phyloP scores from a whole-genome alignment of 1,140 invertebrate species.

The Nilaparvata lugens region DNA sequence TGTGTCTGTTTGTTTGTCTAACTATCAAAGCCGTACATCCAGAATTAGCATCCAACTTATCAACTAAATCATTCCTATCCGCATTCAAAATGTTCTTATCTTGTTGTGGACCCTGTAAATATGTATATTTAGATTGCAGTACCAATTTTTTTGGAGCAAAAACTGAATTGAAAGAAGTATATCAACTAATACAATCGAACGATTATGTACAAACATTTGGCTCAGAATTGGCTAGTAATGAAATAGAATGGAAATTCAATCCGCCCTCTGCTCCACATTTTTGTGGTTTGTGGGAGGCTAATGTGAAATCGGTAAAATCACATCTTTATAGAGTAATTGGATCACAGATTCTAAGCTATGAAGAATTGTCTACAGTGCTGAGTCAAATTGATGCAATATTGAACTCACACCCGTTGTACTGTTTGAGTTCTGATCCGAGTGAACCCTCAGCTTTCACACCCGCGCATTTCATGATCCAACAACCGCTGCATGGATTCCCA shows the following conservation, averaged over 20 bases:
- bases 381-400: conserved; percentile 28
- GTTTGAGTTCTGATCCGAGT: conserved; percentile 21
- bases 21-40: conserved; percentile 27
- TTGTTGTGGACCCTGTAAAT: conserved; percentile 16
- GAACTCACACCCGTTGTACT: conserved; percentile 27
- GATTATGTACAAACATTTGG: neutral
- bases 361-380: conserved; percentile 30
- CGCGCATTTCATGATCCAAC: too few species aligned
- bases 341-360: conserved; percentile 23
- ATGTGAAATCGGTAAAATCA: conserved; percentile 23
- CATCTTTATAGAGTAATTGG: conserved; percentile 21
- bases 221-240: conserved; percentile 7
- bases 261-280: conserved; percentile 30
- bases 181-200: neutral
- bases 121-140: conserved; percentile 12
- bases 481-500: too few species aligned
- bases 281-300: conserved; percentile 20
- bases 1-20: too few species aligned
- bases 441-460: conserved; percentile 13
- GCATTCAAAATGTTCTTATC: conserved; percentile 29
- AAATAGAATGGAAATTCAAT: conserved; percentile 35
- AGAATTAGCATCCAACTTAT: conserved; percentile 24
- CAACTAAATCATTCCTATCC: conserved; percentile 24
- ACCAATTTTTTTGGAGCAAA: conserved; percentile 18
- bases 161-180: conserved; percentile 1